phyloP scores from a whole-genome alignment of 2,797 vertebrate species.

The Enteromius paludinosus region DNA sequence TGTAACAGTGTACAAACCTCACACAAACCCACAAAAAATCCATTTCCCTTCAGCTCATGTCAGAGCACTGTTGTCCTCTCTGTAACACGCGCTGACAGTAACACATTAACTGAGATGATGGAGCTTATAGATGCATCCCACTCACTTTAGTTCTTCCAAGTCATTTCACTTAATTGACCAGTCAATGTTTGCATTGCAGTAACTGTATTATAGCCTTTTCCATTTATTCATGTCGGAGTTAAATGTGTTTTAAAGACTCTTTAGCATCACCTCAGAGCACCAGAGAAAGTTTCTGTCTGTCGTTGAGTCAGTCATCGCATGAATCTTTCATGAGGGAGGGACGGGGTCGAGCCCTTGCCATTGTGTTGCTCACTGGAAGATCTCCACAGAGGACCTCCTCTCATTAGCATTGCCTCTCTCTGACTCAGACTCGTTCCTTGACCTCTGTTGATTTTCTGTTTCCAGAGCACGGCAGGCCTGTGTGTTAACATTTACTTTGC shows the following conservation, averaged over 20 bases:
- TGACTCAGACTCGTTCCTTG: constrained; percentile 20
- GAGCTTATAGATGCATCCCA: constrained; percentile 8
- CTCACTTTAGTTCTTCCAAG: not conserved
- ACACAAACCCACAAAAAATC: not conserved
- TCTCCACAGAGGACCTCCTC: constrained; percentile 31
- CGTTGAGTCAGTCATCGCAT: constrained; percentile 16
- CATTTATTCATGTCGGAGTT: constrained; percentile 5
- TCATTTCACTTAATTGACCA: constrained; percentile 8
- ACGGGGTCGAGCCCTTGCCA: constrained; percentile 35
- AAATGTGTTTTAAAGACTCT: constrained; percentile 9
- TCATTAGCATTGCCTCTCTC: constrained; percentile 35
- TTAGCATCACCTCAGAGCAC: constrained; percentile 18
- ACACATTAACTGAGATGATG: not conserved
- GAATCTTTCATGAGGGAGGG: constrained; percentile 47
- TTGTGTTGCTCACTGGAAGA: constrained; percentile 37
- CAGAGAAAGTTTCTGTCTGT: constrained; percentile 25
- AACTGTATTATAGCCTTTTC: not conserved
- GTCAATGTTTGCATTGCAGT: constrained; percentile 1
- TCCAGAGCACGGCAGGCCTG: not conserved
- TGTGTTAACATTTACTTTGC: constrained; percentile 9
- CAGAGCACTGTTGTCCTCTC: not conserved
- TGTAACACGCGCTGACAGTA: not conserved
- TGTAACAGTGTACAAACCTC: not conserved
- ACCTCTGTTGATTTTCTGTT: constrained; percentile 32
- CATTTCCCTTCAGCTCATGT: not conserved